Evolutionary conservation across 35 echinoderm and acorn worm species (phyloP), one percentile per base, ranked within the genome.

Genomic region (Eucidaris tribuloides): DNA sequence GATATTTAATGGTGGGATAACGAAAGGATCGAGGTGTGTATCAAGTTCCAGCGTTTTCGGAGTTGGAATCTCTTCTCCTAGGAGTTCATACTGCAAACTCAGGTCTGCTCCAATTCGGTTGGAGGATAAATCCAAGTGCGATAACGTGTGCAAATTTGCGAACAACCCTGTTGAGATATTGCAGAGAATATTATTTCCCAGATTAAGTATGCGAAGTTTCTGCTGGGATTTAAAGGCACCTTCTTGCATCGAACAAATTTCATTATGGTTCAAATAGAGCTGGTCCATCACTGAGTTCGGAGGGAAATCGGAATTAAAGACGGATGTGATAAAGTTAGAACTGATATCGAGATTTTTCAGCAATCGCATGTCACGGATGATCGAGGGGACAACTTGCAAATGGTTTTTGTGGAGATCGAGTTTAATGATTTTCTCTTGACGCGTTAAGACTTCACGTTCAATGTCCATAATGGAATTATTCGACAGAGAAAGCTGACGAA

Each of bases 111-210:
- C 68, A 41, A 74, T 41, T 9, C 37, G 9, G 22, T 74, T 74
- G 68, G 38, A 44, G 9, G 68, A 74, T 44, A 74, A 74, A n/a
- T 74, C 68, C 24, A 74, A 40, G 38, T 74, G 68, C 41, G 25
- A 24, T 27, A 74, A 18, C 68, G 44, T 41, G 19, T 33, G 44
- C 1, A 74, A 40, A 42, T 22, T 74, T 22, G 34, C 29, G 20
- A 74, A 74, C 9, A 74, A 40, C 24, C 68, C 68, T 42, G 34
- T 74, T 19, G 68, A 74, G 25, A 74, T 74, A 74, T 74, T 74
- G 68, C 68, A 42, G 68, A 74, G 38, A 32, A 74, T 33, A 44
- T 74, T 74, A 44, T 44, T 36, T 22, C 28, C 68, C 41, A 74
- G 15, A 25, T 74, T 42, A 24, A 74, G 37, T 24, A 20, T 74